Evolutionary conservation across 2,888 invertebrate genomes (phyloP).

Genomic region (Ectemnius cavifrons): DNA sequence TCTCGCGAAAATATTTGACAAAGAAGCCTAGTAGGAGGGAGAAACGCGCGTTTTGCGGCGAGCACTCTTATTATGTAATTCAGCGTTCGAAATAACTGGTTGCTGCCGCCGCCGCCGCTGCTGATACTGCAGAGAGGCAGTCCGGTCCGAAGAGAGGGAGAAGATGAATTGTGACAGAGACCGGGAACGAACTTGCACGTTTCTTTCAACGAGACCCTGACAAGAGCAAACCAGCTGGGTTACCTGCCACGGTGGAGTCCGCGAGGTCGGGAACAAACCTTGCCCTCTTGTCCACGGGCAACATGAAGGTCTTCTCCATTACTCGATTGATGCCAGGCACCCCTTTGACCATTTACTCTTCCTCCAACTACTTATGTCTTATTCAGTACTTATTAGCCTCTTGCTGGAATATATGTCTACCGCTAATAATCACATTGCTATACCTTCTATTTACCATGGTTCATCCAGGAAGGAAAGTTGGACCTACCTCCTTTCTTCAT

Average conservation of each 20-base stretch:
- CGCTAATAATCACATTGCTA: too few relatives aligned
- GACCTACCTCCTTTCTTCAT: too few relatives aligned
- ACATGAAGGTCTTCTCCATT: neutral
- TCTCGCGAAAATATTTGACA: conserved; percentile 3
- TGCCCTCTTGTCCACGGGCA: conserved; percentile 26
- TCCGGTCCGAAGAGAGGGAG: neutral
- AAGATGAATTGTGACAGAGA: neutral
- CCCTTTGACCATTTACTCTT: too few relatives aligned
- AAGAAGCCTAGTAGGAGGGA: too few relatives aligned
- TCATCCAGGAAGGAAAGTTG: too few relatives aligned
- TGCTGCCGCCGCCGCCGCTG: neutral
- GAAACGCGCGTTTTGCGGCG: neutral
- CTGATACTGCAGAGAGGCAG: neutral
- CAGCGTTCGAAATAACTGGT: neutral
- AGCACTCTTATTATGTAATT: neutral
- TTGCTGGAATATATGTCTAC: too few relatives aligned
- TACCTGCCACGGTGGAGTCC: conserved; percentile 17
- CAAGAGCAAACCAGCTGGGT: too few relatives aligned
- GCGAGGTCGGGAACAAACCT: conserved; percentile 40
- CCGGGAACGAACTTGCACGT: neutral
- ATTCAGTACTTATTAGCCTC: too few relatives aligned
- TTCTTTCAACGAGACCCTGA: neutral
- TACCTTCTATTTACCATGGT: too few relatives aligned
- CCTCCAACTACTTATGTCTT: too few relatives aligned
- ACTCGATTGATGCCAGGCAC: too few relatives aligned